A percentile compares a stretch with the other conserved stretches of the same genome.
These are phyloP conservation scores for Xyrauchen texanus DNA, from an alignment of 2,113 vertebrate genomes.

Conservation along the genomic window DNA sequence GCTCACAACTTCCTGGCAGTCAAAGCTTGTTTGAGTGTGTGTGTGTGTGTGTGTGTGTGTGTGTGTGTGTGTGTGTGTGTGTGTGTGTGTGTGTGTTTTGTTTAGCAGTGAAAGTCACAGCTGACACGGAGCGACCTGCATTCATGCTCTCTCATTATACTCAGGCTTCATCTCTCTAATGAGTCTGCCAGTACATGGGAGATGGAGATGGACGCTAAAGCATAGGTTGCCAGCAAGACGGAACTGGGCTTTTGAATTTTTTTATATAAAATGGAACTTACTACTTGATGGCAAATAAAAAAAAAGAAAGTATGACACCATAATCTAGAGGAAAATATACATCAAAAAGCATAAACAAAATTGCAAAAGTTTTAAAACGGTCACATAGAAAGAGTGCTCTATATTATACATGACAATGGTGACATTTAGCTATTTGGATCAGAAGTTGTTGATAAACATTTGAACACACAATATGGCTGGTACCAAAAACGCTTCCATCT, in stretches of 20 bases:
- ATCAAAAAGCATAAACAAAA: too few relatives aligned
- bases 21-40: slow-evolving; percentile 28
- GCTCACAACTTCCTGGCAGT: slow-evolving; percentile 36
- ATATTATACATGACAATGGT: too few relatives aligned
- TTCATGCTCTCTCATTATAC: slow-evolving; percentile 36
- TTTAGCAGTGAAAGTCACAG: slow-evolving; percentile 39
- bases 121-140: slow-evolving; percentile 39
- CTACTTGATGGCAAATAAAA: slow-evolving; percentile 21
- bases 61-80: background rate
- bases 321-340: too few relatives aligned
- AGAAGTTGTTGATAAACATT: background rate
- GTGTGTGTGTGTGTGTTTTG: slow-evolving; percentile 27
- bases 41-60: too few relatives aligned
- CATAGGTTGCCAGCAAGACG: background rate
- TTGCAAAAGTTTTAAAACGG: too few relatives aligned
- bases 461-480: too few relatives aligned
- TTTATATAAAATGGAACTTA: slow-evolving; percentile 14
- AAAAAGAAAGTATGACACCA: background rate
- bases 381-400: too few relatives aligned
- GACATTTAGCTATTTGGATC: background rate
- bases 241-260: slow-evolving; percentile 5
- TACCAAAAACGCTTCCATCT: too few relatives aligned
- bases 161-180: slow-evolving; percentile 33
- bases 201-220: slow-evolving; percentile 20
- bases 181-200: slow-evolving; percentile 29